phyloP scores from a whole-genome alignment of 2,888 invertebrate species.

The Hoplodrina blanda region DNA sequence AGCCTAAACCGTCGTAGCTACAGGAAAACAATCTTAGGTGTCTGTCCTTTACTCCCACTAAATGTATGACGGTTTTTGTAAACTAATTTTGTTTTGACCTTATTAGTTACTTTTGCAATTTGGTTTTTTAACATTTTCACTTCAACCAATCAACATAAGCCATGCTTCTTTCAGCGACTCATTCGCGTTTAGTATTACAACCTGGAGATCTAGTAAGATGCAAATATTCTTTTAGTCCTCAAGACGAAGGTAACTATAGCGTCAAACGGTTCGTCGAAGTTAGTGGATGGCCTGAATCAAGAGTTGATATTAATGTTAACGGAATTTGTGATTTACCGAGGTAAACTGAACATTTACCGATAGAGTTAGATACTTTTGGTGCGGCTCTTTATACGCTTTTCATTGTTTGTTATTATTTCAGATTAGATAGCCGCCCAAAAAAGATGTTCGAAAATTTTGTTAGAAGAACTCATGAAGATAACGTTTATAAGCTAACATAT shows the following conservation, averaged over 20 bases:
- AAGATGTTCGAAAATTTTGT: conserved; percentile 87
- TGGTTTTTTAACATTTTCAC: too few species aligned
- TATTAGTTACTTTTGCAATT: too few species aligned
- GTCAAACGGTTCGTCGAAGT: conserved; percentile 85
- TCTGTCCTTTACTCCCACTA: too few species aligned
- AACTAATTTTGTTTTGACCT: too few species aligned
- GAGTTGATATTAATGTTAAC: conserved; percentile 77
- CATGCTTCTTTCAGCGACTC: conserved; percentile 68
- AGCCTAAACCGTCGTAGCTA: too few species aligned
- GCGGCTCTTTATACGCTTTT: not conserved
- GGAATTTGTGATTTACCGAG: conserved; percentile 86
- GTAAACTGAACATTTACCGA: conserved; percentile 63
- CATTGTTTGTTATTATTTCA: conserved; percentile 60
- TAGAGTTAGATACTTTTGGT: not conserved
- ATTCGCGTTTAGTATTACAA: conserved; percentile 76
- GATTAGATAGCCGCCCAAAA: conserved; percentile 86
- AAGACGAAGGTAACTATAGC: conserved; percentile 81
- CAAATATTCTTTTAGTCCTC: conserved; percentile 85
- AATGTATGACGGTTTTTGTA: too few species aligned
- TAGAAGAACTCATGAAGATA: conserved; percentile 80
- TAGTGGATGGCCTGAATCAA: conserved; percentile 85
- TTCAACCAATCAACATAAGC: not conserved
- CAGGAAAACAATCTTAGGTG: too few species aligned
- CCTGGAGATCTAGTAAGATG: conserved; percentile 85
- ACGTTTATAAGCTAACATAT: conserved; percentile 83